These are phyloP conservation scores for Daubentonia madagascariensis DNA, from an alignment of 2,113 vertebrate genomes.

Conservation along the genomic window DNA sequence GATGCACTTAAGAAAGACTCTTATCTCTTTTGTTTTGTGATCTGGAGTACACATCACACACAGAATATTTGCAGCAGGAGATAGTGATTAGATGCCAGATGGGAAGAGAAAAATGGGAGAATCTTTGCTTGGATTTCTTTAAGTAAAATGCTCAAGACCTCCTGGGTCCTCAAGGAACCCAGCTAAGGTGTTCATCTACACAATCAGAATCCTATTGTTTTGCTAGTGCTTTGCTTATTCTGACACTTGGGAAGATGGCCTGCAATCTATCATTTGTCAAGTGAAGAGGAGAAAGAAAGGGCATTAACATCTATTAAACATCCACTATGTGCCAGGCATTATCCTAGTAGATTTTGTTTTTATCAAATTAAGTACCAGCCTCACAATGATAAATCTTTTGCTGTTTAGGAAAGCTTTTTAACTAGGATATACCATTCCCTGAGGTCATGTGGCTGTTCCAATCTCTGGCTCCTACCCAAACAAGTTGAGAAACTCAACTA, in stretches of 20 bases:
- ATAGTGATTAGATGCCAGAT: background rate
- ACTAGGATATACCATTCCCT: constrained; percentile 64
- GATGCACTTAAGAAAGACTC: constrained; percentile 54
- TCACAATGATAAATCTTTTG: constrained; percentile 44
- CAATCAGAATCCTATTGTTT: constrained; percentile 34
- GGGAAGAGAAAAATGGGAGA: constrained; percentile 29
- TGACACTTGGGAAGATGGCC: constrained; percentile 23
- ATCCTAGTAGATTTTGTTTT: background rate
- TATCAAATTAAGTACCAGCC: background rate
- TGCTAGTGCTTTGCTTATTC: constrained; percentile 38
- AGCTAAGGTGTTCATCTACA: background rate
- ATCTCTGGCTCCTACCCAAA: constrained; percentile 65
- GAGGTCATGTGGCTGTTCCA: constrained; percentile 70
- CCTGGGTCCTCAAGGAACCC: background rate
- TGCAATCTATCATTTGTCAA: constrained; percentile 51
- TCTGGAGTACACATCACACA: background rate
- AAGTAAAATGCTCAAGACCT: constrained; percentile 57
- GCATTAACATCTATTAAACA: constrained; percentile 35
- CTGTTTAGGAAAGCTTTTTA: constrained; percentile 73
- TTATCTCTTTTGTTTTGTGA: constrained; percentile 50
- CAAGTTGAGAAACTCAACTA: constrained; percentile 70
- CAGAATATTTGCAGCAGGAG: background rate
- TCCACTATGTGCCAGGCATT: background rate
- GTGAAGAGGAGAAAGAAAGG: background rate
- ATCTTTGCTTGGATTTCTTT: constrained; percentile 38